phyloP scores from a whole-genome alignment of 2,888 invertebrate genomes.

The Stenodema calcarata region DNA sequence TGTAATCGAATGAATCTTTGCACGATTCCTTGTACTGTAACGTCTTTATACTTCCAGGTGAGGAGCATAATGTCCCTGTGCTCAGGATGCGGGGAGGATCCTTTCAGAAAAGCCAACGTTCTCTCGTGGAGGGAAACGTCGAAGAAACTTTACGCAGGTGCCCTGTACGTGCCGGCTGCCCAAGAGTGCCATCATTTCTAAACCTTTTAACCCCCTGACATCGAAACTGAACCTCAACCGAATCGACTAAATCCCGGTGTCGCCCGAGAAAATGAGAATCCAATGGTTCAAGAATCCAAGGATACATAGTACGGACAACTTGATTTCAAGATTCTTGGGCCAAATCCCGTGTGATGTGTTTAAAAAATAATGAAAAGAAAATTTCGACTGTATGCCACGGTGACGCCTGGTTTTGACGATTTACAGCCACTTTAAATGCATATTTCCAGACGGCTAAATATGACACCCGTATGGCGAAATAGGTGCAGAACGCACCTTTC shows the following conservation, averaged over 20 bases:
- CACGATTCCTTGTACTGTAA: no score
- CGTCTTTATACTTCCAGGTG: neutral
- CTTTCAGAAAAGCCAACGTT: slow-evolving; percentile 79
- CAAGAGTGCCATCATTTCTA: slow-evolving; percentile 64
- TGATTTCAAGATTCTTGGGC: neutral
- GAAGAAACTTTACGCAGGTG: slow-evolving; percentile 77
- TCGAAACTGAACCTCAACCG: neutral
- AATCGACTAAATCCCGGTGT: neutral
- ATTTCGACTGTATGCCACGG: no score
- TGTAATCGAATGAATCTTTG: no score
- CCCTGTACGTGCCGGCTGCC: slow-evolving; percentile 71
- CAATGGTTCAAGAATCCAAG: neutral
- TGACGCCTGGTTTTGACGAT: no score
- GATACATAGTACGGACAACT: neutral
- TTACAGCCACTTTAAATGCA: no score
- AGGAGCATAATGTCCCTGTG: slow-evolving; percentile 80
- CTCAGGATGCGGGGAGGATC: slow-evolving; percentile 76
- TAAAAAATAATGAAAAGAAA: no score
- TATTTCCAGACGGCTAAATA: no score
- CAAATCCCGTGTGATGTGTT: neutral
- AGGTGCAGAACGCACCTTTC: no score
- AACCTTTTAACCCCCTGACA: neutral
- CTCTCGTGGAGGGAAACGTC: slow-evolving; percentile 78
- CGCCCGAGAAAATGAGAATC: neutral
- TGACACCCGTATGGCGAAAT: no score